Evolutionary conservation across 2,888 invertebrate species (phyloP).

Genomic region (Caenorhabditis zanzibari): DNA sequence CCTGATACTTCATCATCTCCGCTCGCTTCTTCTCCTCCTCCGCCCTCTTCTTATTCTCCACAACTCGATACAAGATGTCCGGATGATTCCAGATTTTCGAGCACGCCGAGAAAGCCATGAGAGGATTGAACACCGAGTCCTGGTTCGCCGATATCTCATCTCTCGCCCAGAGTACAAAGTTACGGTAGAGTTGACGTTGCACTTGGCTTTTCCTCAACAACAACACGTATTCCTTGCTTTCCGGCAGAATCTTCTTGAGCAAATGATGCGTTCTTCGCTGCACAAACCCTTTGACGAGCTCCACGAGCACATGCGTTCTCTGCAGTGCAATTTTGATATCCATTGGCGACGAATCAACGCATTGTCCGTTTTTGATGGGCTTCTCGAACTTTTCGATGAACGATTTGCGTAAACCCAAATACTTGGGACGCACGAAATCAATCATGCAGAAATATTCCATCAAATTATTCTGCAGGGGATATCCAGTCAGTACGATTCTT

Average conservation of each 20-base stretch:
- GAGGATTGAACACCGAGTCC: slow-evolving; percentile 88
- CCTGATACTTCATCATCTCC: slow-evolving; percentile 5
- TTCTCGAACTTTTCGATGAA: slow-evolving; percentile 99
- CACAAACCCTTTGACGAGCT: slow-evolving; percentile 95
- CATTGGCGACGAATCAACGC: slow-evolving; percentile 93
- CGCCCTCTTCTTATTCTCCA: slow-evolving; percentile 52
- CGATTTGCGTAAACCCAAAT: slow-evolving; percentile 93
- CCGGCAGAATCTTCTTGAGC: slow-evolving; percentile 93
- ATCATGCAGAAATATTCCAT: slow-evolving; percentile 86
- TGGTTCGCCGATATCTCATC: slow-evolving; percentile 71
- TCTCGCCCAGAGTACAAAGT: slow-evolving; percentile 90
- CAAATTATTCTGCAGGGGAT: slow-evolving; percentile 97
- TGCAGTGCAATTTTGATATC: slow-evolving; percentile 96
- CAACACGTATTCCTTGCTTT: slow-evolving; percentile 95
- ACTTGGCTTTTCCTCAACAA: slow-evolving; percentile 92
- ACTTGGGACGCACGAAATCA: slow-evolving; percentile 98
- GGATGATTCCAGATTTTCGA: slow-evolving; percentile 88
- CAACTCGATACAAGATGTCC: slow-evolving; percentile 83
- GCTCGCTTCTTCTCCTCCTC: slow-evolving; percentile 49
- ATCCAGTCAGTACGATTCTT: slow-evolving; percentile 96
- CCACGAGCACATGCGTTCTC: slow-evolving; percentile 95
- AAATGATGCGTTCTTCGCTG: slow-evolving; percentile 96
- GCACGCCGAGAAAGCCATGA: slow-evolving; percentile 98
- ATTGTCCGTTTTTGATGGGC: slow-evolving; percentile 98
- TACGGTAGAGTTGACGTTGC: slow-evolving; percentile 93